Percentiles rank a stretch among this genome's conserved stretches.
Conservation (phyloP, 2,888 invertebrate species). For the Scrobipalpa atriplicella region DNA sequence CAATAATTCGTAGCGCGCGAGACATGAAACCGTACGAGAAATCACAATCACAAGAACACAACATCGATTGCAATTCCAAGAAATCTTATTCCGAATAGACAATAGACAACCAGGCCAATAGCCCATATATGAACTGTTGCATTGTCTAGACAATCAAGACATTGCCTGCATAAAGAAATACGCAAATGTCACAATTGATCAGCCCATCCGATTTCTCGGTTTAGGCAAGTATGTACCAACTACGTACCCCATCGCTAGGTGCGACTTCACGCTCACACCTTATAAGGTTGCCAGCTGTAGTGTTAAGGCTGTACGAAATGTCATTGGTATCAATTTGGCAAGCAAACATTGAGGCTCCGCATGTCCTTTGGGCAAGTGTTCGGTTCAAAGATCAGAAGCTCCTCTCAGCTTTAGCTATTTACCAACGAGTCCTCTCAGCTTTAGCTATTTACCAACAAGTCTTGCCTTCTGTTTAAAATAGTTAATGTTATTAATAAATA, state of each 20-base stretch:
- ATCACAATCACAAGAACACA: background rate
- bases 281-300: conserved; percentile 24
- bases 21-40: background rate
- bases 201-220: conserved; percentile 2
- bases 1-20: background rate
- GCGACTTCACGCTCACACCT: conserved; percentile 35
- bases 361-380: background rate
- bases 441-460: background rate
- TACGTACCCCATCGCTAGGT: conserved; percentile 12
- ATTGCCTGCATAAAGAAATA: conserved; percentile 3
- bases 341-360: conserved; percentile 23
- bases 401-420: background rate
- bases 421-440: background rate
- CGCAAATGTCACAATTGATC: conserved; percentile 14
- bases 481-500: too few relatives aligned
- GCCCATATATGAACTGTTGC: conserved; percentile 2
- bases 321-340: conserved; percentile 28
- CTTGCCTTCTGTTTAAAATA: background rate
- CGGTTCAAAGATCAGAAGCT: conserved; percentile 13
- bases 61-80: background rate
- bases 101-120: conserved; percentile 5
- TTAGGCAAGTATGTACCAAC: conserved; percentile 8
- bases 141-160: conserved; percentile 6
- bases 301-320: conserved; percentile 14
- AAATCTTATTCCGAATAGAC: background rate